A percentile compares a stretch with the other conserved stretches of the same genome.
Evolutionary conservation across 2,888 invertebrate genomes (phyloP).

Genomic region (Mongoloraphidia duomilia): DNA sequence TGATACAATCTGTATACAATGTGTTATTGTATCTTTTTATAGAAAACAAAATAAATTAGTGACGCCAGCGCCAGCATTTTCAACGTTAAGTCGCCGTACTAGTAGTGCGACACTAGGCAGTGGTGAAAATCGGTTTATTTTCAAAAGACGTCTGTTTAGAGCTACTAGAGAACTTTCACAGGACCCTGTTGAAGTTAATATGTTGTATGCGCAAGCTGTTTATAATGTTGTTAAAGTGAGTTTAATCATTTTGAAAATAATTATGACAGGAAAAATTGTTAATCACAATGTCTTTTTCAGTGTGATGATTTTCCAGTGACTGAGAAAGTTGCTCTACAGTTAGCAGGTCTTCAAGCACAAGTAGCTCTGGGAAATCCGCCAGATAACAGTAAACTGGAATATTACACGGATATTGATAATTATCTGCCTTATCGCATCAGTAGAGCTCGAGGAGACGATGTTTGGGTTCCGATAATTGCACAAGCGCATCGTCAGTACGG

Average conservation of each 20-base stretch:
- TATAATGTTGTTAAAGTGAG: conserved; percentile 84
- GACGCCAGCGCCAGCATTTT: conserved; percentile 33
- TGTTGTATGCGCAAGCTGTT: conserved; percentile 89
- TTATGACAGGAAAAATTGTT: not conserved
- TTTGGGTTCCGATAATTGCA: conserved; percentile 77
- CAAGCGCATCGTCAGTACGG: conserved; percentile 86
- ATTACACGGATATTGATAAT: conserved; percentile 81
- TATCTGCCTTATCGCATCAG: conserved; percentile 78
- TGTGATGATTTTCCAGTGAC: conserved; percentile 90
- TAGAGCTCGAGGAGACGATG: conserved; percentile 60
- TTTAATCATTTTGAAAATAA: not conserved
- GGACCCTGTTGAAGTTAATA: conserved; percentile 88
- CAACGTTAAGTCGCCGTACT: conserved; percentile 39
- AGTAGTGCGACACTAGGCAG: conserved; percentile 58
- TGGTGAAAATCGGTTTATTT: conserved; percentile 83
- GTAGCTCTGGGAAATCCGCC: conserved; percentile 80
- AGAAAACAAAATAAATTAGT: conserved; percentile 42
- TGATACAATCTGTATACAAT: too few relatives aligned
- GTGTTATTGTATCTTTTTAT: conserved; percentile 17
- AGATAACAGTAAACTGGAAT: conserved; percentile 63
- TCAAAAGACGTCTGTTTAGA: conserved; percentile 79
- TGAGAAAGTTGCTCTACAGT: conserved; percentile 83
- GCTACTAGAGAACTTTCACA: conserved; percentile 80
- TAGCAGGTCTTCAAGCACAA: conserved; percentile 89
- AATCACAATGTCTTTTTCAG: conserved; percentile 31